Conservation (phyloP, 2,888 invertebrate genomes). For the Tortrix viridana region DNA sequence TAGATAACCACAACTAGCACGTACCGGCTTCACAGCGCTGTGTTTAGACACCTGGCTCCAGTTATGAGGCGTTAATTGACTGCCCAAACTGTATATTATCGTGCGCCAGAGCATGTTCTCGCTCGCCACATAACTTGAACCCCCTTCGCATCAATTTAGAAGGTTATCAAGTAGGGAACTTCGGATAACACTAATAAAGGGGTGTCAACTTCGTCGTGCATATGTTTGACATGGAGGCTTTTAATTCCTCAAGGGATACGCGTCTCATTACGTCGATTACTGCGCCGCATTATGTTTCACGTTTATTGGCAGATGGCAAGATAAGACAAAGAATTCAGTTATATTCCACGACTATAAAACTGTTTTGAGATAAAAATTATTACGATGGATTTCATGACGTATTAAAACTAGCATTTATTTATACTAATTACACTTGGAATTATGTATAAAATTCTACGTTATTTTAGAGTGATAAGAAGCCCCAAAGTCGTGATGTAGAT, state of each 20-base stretch:
- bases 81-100: slow-evolving; percentile 38
- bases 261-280: background rate
- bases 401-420: slow-evolving; percentile 1
- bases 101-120: slow-evolving; percentile 7
- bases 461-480: background rate
- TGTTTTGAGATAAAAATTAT: slow-evolving; percentile 11
- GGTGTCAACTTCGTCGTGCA: background rate
- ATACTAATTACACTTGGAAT: background rate
- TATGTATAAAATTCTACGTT: background rate
- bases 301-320: slow-evolving; percentile 10
- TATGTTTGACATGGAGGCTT: slow-evolving; percentile 9
- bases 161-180: background rate
- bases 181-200: background rate
- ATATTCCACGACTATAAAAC: slow-evolving; percentile 12
- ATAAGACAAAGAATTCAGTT: slow-evolving; percentile 16
- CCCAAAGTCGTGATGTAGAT: background rate
- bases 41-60: slow-evolving; percentile 44
- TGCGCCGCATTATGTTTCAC: slow-evolving; percentile 7
- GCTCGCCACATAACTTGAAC: slow-evolving; percentile 24
- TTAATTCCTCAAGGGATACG: slow-evolving; percentile 14
- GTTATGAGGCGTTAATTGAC: slow-evolving; percentile 39
- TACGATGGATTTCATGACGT: slow-evolving; percentile 14
- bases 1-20: slow-evolving; percentile 12
- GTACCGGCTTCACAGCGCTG: slow-evolving; percentile 29
- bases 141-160: background rate